These are phyloP conservation scores for Incurvaria masculella DNA, from an alignment of 2,888 invertebrate species.

Conservation along the genomic window DNA sequence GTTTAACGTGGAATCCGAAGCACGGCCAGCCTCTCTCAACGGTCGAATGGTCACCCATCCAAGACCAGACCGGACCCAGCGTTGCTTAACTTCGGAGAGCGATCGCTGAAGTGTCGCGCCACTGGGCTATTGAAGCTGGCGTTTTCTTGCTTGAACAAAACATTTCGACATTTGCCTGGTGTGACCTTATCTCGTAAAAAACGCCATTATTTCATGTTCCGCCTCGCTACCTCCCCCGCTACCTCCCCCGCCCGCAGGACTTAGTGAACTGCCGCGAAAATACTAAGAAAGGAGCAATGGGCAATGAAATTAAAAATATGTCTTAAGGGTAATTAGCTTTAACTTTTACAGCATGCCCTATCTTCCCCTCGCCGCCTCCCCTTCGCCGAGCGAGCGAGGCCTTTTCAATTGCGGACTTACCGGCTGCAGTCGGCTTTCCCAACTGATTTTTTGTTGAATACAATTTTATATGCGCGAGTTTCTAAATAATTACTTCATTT, in stretches of 20 bases:
- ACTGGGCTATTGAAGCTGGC: too few species aligned
- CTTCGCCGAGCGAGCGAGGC: conserved; percentile 43
- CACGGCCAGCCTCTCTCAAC: too few species aligned
- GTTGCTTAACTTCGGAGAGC: too few species aligned
- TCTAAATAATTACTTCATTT: too few species aligned
- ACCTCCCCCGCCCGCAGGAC: conserved; percentile 22
- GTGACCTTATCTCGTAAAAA: conserved; percentile 53
- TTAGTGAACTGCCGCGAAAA: conserved; percentile 44
- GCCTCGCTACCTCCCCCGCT: conserved; percentile 43
- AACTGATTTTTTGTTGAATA: too few species aligned
- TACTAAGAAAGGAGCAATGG: conserved; percentile 49
- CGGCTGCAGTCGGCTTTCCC: conserved; percentile 21
- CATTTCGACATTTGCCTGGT: conserved; percentile 50
- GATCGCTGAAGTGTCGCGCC: too few species aligned
- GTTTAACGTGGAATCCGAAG: too few species aligned
- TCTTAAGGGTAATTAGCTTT: conserved; percentile 60
- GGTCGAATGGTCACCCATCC: too few species aligned
- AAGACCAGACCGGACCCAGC: too few species aligned
- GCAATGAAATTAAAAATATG: conserved; percentile 61
- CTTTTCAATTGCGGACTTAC: conserved; percentile 54
- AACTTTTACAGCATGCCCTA: conserved; percentile 46
- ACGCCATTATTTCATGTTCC: conserved; percentile 27
- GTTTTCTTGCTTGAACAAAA: too few species aligned
- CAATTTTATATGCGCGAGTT: too few species aligned
- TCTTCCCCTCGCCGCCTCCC: conserved; percentile 23